Base-by-base conservation (phyloP, 2,797 vertebrate genomes). In the Gallirallus australis region DNA sequence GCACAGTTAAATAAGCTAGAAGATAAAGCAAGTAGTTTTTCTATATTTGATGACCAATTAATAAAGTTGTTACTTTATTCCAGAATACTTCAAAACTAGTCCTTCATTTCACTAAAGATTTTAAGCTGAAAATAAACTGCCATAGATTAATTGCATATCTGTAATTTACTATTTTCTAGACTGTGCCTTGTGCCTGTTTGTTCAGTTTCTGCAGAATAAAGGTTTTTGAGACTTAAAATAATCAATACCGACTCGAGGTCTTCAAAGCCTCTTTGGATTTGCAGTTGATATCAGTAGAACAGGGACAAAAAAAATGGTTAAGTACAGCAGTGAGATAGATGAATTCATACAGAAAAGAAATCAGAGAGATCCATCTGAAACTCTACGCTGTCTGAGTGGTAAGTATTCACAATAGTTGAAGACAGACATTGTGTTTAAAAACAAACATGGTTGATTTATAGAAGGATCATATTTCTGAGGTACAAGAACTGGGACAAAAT, bases 321-420 rank as follows among this genome's bases (percentile, higher is more conserved):
- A 91, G 39, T 87, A 61, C 68, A 81, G 66, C 40, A 88, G 65
- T 56, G 90, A 91, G 94, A 96, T 91, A 94, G 83, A 96, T 96
- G 39, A 95, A 92, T 95, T 93, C 30, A 68, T n/a, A 94, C n/a
- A 83, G 37, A 87, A 61, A 85, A 93, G 85, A 96, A 96, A 94
- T 94, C 75, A 19, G 82, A 94, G 95, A 95, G 68, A 96, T 96
- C 71, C 88, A 92, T 96, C 86, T 97, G 89, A 96, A 92, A 86
- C 19, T 69, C 35, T 65, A 0, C 0, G 1, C 80, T 95, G 71
- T 69, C 69, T n/a, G 66, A 92, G 61, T 73, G 93, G 53, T 81
- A 92, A 76, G 84, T 85, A 79, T 92, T 94, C n/a, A 21, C 40
- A 79, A 64, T 79, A 1, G 1, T 17, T 85, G 77, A 93, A 89